Percentiles rank a stretch among this genome's conserved stretches.
Conservation (phyloP, 2,113 vertebrate species). For the Paradisaea rubra region DNA sequence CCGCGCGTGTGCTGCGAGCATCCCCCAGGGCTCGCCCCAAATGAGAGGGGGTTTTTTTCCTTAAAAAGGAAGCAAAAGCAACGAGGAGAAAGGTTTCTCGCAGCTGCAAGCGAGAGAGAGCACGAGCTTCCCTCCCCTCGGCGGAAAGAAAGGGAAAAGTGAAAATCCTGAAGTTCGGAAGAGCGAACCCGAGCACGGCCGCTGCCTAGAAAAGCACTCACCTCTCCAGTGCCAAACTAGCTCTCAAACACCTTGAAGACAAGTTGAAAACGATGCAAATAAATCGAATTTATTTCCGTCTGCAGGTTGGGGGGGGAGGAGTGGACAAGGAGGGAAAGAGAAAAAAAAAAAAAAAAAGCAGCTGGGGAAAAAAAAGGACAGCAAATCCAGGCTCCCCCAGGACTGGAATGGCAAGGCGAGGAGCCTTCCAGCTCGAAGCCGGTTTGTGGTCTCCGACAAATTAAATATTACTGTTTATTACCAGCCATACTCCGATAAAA, state of each 20-base stretch:
- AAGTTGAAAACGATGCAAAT: conserved; percentile 49
- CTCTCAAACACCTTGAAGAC: conserved; percentile 47
- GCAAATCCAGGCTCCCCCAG: conserved; percentile 19
- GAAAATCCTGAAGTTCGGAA: conserved; percentile 1
- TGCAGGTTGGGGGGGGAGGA: conserved; percentile 26
- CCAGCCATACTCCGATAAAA: conserved; percentile 78
- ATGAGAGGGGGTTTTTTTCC: rapidly evolving
- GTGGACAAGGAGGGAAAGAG: neutral
- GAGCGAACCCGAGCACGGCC: conserved; percentile 9
- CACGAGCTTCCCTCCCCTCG: neutral
- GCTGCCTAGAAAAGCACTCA: conserved; percentile 58
- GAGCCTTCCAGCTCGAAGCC: conserved; percentile 60
- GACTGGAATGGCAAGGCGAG: neutral
- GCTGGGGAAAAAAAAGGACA: neutral
- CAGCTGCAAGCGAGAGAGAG: neutral
- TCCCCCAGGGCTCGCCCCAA: neutral
- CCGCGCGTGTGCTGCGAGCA: neutral
- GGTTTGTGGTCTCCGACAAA: conserved; percentile 71
- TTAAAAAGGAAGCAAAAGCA: neutral
- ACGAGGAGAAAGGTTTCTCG: neutral
- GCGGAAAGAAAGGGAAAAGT: neutral
- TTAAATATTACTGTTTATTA: conserved; percentile 80
- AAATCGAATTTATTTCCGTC: conserved; percentile 59
- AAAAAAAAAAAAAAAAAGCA: neutral
- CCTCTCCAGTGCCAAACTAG: conserved; percentile 64